These are phyloP conservation scores for Drosophila yooni DNA, from an alignment of 2,888 invertebrate genomes.

Conservation along the genomic window DNA sequence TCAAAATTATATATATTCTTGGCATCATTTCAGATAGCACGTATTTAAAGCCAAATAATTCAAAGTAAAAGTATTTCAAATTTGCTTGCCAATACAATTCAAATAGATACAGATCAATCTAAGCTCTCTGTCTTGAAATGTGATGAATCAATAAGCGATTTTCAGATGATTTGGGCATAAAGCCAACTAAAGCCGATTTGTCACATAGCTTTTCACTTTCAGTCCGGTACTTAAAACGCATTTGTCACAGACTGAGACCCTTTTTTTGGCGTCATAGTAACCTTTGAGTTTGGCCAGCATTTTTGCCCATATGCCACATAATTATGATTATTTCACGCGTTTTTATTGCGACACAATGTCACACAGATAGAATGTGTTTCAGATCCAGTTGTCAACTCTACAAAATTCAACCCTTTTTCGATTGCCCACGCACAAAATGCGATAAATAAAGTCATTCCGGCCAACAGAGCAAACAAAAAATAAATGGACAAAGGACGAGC, in stretches of 20 bases:
- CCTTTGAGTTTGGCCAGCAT: slow-evolving; percentile 25
- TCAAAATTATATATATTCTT: background rate
- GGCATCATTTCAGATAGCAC: background rate
- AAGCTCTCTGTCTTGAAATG: background rate
- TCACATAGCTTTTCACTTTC: background rate
- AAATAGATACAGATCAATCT: background rate
- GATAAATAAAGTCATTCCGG: slow-evolving; percentile 65
- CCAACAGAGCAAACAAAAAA: slow-evolving; percentile 14
- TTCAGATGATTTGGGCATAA: slow-evolving; percentile 13
- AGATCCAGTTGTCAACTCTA: slow-evolving; percentile 52
- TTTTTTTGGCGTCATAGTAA: slow-evolving; percentile 8
- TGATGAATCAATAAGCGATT: slow-evolving; percentile 22
- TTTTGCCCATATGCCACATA: slow-evolving; percentile 33
- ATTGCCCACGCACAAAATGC: slow-evolving; percentile 58
- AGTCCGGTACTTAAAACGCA: slow-evolving; percentile 9
- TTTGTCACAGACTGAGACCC: slow-evolving; percentile 28
- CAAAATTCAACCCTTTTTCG: slow-evolving; percentile 50
- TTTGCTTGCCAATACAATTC: background rate
- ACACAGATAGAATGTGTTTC: slow-evolving; percentile 37
- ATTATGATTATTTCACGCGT: slow-evolving; percentile 60
- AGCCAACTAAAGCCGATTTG: slow-evolving; percentile 12
- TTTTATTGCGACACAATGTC: slow-evolving; percentile 35
- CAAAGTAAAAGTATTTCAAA: background rate
- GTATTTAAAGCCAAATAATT: background rate
- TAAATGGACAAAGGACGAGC: slow-evolving; percentile 39